phyloP scores from a whole-genome alignment of 2,113 vertebrate genomes.

The Eretmochelys imbricata region DNA sequence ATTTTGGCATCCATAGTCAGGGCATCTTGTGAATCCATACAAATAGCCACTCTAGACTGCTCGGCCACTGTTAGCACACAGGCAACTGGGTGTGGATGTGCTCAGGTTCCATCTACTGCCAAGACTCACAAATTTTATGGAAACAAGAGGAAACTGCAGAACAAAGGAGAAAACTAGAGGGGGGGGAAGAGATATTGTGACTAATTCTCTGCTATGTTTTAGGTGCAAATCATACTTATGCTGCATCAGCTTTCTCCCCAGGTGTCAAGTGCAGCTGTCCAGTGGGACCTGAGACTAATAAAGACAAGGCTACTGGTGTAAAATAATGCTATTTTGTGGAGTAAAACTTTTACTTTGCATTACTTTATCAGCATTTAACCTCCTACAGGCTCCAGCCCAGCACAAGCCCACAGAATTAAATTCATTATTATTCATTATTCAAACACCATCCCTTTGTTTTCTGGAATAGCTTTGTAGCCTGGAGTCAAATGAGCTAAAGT shows the following conservation, averaged over 20 bases:
- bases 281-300: constrained; percentile 23
- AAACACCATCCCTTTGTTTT: constrained; percentile 83
- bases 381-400: constrained; percentile 69
- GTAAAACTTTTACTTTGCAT: constrained; percentile 70
- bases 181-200: background rate
- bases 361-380: constrained; percentile 70
- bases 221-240: background rate
- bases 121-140: background rate
- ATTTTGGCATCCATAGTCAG: background rate
- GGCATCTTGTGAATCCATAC: background rate
- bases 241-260: background rate
- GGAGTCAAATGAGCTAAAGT: constrained; percentile 86
- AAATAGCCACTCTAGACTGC: background rate
- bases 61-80: background rate
- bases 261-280: background rate
- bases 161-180: background rate
- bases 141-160: background rate
- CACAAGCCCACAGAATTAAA: constrained; percentile 74
- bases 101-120: background rate
- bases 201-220: background rate
- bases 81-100: accelerated
- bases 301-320: background rate
- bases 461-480: constrained; percentile 84
- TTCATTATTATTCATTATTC: constrained; percentile 85
- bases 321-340: constrained; percentile 26